These are phyloP conservation scores for Lethocerus indicus DNA, from an alignment of 1,140 invertebrate species.

Conservation along the genomic window DNA sequence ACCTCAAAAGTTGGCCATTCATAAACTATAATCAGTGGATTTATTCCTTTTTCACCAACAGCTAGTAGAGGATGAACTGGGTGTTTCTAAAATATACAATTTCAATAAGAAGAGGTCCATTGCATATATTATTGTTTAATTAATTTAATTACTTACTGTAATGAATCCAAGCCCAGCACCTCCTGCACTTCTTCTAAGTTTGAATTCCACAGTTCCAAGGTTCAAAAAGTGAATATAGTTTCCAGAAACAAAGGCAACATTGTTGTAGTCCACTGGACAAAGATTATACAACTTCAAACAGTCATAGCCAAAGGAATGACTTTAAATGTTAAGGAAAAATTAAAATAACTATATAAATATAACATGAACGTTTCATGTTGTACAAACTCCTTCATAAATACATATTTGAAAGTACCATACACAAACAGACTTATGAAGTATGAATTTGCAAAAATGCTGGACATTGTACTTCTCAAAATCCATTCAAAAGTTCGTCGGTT, in stretches of 20 bases:
- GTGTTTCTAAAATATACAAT: constrained; percentile 43
- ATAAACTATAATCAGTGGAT: constrained; percentile 64
- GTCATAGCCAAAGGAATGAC: constrained; percentile 76
- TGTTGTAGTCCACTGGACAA: constrained; percentile 47
- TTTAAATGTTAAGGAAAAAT: constrained; percentile 21
- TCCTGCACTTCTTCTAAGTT: constrained; percentile 49
- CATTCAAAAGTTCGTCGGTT: too few species aligned
- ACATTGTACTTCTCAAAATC: neutral
- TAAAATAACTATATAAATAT: neutral
- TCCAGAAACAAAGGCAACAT: constrained; percentile 59
- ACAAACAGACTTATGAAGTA: neutral
- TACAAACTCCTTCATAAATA: neutral
- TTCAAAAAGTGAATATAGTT: constrained; percentile 64
- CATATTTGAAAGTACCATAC: neutral
- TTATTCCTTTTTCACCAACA: constrained; percentile 48
- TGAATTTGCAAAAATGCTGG: neutral
- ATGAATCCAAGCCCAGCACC: constrained; percentile 65
- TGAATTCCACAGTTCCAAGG: constrained; percentile 39
- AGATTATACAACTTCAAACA: constrained; percentile 65
- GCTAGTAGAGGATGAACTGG: constrained; percentile 51
- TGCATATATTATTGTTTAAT: neutral
- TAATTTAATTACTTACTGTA: constrained; percentile 31
- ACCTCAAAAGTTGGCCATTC: constrained; percentile 61
- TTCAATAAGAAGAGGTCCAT: neutral
- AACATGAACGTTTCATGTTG: too few species aligned